Percentiles rank a stretch among this genome's conserved stretches.
Evolutionary conservation across 2,113 vertebrate genomes (phyloP).

Genomic region (Galeopterus variegatus): DNA sequence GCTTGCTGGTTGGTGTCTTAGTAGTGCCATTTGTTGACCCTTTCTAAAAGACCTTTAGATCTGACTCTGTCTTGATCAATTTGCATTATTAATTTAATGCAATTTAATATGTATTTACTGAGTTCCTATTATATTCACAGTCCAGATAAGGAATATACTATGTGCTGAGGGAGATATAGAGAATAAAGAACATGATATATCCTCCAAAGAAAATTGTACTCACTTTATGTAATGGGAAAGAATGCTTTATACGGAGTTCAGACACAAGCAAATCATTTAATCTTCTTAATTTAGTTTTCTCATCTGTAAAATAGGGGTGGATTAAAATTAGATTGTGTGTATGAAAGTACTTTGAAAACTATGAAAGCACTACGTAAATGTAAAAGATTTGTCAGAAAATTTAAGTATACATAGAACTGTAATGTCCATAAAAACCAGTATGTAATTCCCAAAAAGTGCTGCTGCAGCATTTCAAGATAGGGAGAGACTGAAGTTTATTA

Average conservation of each 20-base stretch:
- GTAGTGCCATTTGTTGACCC: neutral
- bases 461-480: neutral
- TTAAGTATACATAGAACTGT: neutral
- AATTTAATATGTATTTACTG: neutral
- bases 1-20: neutral
- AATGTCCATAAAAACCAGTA: neutral
- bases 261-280: slow-evolving; percentile 25
- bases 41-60: neutral
- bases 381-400: slow-evolving; percentile 13
- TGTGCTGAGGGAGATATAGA: neutral
- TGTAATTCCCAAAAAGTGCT: neutral
- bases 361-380: neutral
- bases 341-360: neutral
- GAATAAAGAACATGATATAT: neutral
- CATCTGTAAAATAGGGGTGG: neutral
- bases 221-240: neutral
- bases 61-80: neutral
- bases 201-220: neutral
- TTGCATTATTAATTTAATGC: neutral
- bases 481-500: neutral
- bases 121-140: neutral
- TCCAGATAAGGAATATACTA: neutral
- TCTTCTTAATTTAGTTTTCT: slow-evolving; percentile 17
- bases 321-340: slow-evolving; percentile 12
- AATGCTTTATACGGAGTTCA: neutral